Percentiles rank a stretch among this genome's conserved stretches.
Conservation (phyloP, 2,113 vertebrate species). For the Hypomesus transpacificus region DNA sequence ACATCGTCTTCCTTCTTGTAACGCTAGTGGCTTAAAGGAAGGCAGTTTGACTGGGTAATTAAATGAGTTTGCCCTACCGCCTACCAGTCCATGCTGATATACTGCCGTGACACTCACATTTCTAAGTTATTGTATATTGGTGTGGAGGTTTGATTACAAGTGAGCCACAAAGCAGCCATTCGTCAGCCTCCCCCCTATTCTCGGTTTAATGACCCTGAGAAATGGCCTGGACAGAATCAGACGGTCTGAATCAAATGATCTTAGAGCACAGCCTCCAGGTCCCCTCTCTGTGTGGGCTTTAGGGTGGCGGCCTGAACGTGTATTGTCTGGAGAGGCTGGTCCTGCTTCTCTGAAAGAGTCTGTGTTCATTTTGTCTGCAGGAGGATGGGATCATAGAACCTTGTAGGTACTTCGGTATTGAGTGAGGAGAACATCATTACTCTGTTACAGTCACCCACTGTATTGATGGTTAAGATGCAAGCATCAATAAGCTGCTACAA, state of each 20-base stretch:
- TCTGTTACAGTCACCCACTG: too few species aligned
- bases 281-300: conserved; percentile 8
- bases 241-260: conserved; percentile 46
- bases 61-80: conserved; percentile 38
- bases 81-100: conserved; percentile 24
- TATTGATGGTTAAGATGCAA: neutral
- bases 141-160: conserved; percentile 53
- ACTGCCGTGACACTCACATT: conserved; percentile 45
- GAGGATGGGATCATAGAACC: too few species aligned
- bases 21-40: conserved; percentile 8
- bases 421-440: too few species aligned
- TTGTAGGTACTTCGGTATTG: too few species aligned
- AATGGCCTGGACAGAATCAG: conserved; percentile 42
- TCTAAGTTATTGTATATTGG: conserved; percentile 47
- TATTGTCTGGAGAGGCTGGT: too few species aligned
- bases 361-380: too few species aligned
- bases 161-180: conserved; percentile 42
- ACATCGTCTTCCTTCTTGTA: too few species aligned
- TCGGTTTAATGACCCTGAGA: conserved; percentile 49
- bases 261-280: conserved; percentile 18
- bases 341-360: neutral
- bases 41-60: conserved; percentile 29
- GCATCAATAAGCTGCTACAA: neutral
- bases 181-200: conserved; percentile 53
- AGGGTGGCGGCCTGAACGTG: neutral